Percentiles rank a stretch among this genome's conserved stretches.
Conservation (phyloP, 2,113 vertebrate species). For the Nannospalax galili region DNA sequence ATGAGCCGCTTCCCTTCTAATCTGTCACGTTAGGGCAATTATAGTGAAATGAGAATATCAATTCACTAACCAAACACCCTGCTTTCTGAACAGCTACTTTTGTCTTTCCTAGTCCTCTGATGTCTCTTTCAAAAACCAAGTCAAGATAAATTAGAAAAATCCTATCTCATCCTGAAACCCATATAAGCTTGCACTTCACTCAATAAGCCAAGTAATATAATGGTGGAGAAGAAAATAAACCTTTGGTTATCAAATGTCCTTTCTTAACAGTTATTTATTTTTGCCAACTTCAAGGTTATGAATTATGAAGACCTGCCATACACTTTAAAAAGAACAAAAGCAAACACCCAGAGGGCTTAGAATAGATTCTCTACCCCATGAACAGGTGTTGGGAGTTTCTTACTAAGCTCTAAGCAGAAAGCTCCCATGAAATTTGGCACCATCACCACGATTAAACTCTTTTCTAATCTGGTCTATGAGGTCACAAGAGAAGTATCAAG, state of each 20-base stretch:
- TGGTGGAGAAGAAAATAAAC: constrained; percentile 37
- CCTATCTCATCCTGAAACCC: constrained; percentile 68
- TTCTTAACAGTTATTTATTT: constrained; percentile 47
- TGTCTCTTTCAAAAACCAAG: constrained; percentile 61
- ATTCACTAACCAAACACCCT: constrained; percentile 50
- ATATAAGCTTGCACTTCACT: constrained; percentile 63
- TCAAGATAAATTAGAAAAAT: constrained; percentile 56
- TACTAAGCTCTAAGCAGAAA: constrained; percentile 50
- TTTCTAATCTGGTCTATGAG: constrained; percentile 31
- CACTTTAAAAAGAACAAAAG: constrained; percentile 46
- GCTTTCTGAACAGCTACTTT: constrained; percentile 65
- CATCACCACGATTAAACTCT: constrained; percentile 30
- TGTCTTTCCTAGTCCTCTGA: background rate
- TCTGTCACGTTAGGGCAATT: constrained; percentile 48
- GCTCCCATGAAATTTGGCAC: constrained; percentile 28
- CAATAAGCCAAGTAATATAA: constrained; percentile 38
- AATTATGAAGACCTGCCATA: constrained; percentile 52
- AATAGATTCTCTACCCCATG: background rate
- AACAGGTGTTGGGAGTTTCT: constrained; percentile 51
- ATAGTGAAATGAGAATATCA: constrained; percentile 63
- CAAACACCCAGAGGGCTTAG: background rate
- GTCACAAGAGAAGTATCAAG: constrained; percentile 28
- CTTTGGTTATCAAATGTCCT: constrained; percentile 32
- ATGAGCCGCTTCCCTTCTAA: constrained; percentile 30
- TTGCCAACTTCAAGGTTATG: constrained; percentile 27